Evolutionary conservation across 2,113 vertebrate genomes (phyloP).

Genomic region (Chrysochloris asiatica): DNA sequence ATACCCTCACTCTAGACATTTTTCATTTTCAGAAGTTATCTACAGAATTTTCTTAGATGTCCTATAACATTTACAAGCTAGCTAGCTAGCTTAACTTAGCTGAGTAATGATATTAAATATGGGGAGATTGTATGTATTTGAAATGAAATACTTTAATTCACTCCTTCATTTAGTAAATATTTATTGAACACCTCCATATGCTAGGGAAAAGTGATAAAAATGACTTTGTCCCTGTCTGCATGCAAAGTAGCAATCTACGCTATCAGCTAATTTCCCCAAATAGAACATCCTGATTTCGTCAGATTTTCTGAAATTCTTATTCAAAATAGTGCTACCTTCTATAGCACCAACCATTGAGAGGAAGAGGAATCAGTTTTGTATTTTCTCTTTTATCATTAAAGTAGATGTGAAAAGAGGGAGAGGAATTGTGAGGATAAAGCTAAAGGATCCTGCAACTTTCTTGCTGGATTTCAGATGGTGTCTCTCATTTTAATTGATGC

Average conservation of each 20-base stretch:
- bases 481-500: neutral
- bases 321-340: slow-evolving; percentile 9
- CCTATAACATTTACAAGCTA: neutral
- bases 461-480: neutral
- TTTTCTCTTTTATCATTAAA: slow-evolving; percentile 20
- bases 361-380: neutral
- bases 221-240: neutral
- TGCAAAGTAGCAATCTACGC: neutral
- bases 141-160: neutral
- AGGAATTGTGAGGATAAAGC: neutral
- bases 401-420: neutral
- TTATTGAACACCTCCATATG: neutral
- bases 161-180: neutral
- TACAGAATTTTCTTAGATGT: neutral
- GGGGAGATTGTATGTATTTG: neutral
- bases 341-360: neutral
- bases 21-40: neutral
- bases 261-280: neutral
- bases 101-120: neutral
- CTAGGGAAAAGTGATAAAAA: neutral
- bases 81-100: neutral
- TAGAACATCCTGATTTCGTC: neutral
- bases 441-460: neutral
- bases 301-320: slow-evolving; percentile 27
- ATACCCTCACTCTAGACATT: neutral